phyloP scores from a whole-genome alignment of 2,888 invertebrate genomes.

The Pterobdella sp. region DNA sequence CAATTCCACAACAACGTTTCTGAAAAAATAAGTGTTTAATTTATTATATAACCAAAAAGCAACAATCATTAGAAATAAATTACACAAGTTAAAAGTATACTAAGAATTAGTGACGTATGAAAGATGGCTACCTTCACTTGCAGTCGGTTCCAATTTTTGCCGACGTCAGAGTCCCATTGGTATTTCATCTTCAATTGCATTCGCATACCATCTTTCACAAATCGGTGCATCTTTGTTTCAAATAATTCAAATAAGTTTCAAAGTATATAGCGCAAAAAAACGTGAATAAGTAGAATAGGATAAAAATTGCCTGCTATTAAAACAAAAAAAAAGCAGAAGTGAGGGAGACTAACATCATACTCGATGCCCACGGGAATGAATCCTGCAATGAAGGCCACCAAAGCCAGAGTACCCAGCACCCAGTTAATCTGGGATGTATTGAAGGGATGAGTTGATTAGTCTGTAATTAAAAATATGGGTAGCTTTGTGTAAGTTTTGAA shows the following conservation, averaged over 20 bases:
- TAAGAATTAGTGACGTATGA: not conserved
- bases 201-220: constrained; percentile 35
- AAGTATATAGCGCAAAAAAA: too few species aligned
- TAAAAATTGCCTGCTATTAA: too few species aligned
- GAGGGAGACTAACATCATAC: constrained; percentile 37
- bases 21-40: constrained; percentile 13
- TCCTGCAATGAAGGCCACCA: constrained; percentile 36
- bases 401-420: constrained; percentile 31
- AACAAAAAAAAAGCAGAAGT: not conserved
- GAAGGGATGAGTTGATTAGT: too few species aligned
- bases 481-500: too few species aligned
- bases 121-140: constrained; percentile 36
- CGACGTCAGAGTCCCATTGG: constrained; percentile 36
- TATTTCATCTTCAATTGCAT: constrained; percentile 33
- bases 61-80: too few species aligned
- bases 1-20: constrained; percentile 38
- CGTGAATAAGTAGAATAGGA: too few species aligned
- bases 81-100: not conserved
- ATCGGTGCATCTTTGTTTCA: constrained; percentile 32
- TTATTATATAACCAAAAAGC: too few species aligned
- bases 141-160: constrained; percentile 38
- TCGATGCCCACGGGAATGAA: constrained; percentile 37
- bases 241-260: too few species aligned
- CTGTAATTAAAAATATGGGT: too few species aligned
- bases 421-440: constrained; percentile 32